These are phyloP conservation scores for Trissolcus japonicus DNA, from an alignment of 2,888 invertebrate genomes.

Conservation along the genomic window DNA sequence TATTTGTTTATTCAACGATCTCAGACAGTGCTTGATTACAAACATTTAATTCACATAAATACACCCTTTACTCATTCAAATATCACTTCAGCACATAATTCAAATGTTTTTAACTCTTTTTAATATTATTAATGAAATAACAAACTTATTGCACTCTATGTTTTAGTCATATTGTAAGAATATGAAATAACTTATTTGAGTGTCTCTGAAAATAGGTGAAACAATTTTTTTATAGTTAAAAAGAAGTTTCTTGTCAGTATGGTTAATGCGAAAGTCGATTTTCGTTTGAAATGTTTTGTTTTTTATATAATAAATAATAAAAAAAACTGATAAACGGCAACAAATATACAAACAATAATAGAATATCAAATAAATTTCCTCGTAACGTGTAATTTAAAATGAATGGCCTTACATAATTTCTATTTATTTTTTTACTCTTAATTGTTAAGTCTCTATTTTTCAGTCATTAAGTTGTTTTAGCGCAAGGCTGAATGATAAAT, in stretches of 20 bases:
- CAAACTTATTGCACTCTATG: constrained; percentile 31
- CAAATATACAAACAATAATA: neutral
- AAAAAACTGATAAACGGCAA: constrained; percentile 3
- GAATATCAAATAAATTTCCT: constrained; percentile 21
- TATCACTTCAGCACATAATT: constrained; percentile 49
- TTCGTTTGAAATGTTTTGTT: too few species aligned
- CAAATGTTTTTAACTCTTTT: constrained; percentile 23
- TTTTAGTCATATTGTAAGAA: neutral
- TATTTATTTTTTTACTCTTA: constrained; percentile 20
- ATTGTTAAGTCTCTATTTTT: constrained; percentile 36
- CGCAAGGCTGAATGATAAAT: constrained; percentile 30
- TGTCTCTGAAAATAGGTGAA: constrained; percentile 18
- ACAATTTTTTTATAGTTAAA: too few species aligned
- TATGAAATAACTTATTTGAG: too few species aligned
- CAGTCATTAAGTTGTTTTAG: constrained; percentile 31
- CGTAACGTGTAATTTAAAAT: constrained; percentile 15
- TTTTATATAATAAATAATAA: neutral
- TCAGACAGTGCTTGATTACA: too few species aligned
- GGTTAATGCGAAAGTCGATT: too few species aligned
- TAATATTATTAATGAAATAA: constrained; percentile 26
- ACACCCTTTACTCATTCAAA: constrained; percentile 29
- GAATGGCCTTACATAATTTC: constrained; percentile 16
- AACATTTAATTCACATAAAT: constrained; percentile 13
- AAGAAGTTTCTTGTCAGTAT: too few species aligned
- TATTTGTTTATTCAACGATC: too few species aligned